Evolutionary conservation across 2,797 vertebrate genomes (phyloP).

Genomic region (Falco berigora): DNA sequence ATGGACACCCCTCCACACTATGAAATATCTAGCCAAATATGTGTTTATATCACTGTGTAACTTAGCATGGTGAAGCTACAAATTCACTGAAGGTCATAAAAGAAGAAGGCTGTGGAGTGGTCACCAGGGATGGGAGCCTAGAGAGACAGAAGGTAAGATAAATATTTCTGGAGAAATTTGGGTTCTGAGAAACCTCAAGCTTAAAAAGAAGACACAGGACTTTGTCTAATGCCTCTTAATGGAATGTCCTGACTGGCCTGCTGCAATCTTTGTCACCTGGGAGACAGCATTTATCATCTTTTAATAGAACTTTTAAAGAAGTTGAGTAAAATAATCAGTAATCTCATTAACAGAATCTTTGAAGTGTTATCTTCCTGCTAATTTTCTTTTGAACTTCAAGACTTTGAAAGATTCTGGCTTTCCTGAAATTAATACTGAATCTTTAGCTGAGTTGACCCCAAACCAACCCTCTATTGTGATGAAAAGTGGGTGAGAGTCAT

Average conservation of each 20-base stretch:
- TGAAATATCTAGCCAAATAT: not conserved
- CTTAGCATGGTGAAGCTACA: not conserved
- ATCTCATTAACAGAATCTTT: not conserved
- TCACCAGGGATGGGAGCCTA: not conserved
- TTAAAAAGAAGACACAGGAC: not conserved
- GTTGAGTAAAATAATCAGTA: not conserved
- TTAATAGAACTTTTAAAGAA: not conserved
- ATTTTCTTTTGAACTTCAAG: not conserved
- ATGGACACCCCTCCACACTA: fast-evolving
- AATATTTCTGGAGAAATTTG: not conserved
- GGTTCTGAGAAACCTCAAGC: not conserved
- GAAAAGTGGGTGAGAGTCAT: not conserved
- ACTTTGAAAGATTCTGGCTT: not conserved
- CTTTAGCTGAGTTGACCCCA: not conserved
- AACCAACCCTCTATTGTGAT: not conserved
- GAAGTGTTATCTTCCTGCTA: not conserved
- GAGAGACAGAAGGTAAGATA: not conserved
- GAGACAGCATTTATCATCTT: not conserved
- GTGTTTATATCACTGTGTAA: not conserved
- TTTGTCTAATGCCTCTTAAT: not conserved
- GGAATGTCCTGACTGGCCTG: not conserved
- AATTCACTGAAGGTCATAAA: not conserved
- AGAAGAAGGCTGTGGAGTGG: not conserved
- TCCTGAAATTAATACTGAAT: not conserved
- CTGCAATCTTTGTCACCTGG: not conserved